Evolutionary conservation across 2,797 vertebrate species (phyloP).

Genomic region (Dromococcyx pavoninus): DNA sequence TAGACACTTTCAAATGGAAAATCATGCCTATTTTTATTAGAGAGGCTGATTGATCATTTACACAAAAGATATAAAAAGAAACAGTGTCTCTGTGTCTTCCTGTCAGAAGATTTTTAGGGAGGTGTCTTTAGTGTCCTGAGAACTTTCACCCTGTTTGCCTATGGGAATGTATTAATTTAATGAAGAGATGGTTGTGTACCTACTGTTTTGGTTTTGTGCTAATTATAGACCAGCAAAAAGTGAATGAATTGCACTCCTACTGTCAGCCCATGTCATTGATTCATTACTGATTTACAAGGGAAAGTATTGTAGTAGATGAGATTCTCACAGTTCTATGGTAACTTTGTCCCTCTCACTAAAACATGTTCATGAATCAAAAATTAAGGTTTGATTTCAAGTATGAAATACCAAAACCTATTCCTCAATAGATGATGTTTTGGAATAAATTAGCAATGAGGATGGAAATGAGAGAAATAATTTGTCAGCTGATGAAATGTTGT

Average conservation of each 20-base stretch:
- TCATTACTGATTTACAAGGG: background rate
- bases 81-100: background rate
- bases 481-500: conserved; percentile 52
- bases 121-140: background rate
- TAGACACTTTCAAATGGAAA: background rate
- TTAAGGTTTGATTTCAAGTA: conserved; percentile 54
- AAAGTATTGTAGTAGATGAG: background rate
- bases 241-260: background rate
- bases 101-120: background rate
- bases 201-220: conserved; percentile 7
- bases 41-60: background rate
- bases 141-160: background rate
- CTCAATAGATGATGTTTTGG: conserved; percentile 47
- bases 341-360: background rate
- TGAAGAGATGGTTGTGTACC: background rate
- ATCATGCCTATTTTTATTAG: background rate
- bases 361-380: conserved; percentile 39
- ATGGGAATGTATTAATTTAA: background rate
- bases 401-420: conserved; percentile 53
- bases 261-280: background rate
- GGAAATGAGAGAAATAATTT: conserved; percentile 54
- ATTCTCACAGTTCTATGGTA: background rate
- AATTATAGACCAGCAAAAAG: conserved; percentile 29
- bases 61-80: background rate
- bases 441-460: conserved; percentile 51